A percentile compares a stretch with the other conserved stretches of the same genome.
These are phyloP conservation scores for Tubulanus polymorphus DNA, from an alignment of 2,888 invertebrate species.

Conservation along the genomic window DNA sequence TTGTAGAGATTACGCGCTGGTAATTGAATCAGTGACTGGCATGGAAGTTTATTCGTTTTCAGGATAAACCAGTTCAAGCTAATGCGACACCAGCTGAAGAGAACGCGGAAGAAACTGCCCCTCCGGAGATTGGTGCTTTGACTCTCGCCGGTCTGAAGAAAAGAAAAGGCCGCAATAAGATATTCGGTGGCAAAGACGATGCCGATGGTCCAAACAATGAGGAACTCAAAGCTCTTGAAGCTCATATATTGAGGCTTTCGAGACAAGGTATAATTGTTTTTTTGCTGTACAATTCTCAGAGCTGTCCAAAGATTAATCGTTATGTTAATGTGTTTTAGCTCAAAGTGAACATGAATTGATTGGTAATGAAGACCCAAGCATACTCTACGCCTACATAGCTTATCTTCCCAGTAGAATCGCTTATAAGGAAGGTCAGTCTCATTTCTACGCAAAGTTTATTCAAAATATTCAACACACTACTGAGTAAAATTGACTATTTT, in stretches of 20 bases:
- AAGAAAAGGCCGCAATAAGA: not conserved
- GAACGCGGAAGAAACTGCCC: not conserved
- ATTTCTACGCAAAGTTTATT: not conserved
- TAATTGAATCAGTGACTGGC: no score
- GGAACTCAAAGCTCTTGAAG: slow-evolving; percentile 49
- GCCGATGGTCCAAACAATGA: slow-evolving; percentile 39
- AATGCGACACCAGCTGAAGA: not conserved
- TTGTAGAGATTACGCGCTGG: no score
- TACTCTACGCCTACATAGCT: slow-evolving; percentile 50
- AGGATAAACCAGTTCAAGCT: no score
- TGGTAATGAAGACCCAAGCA: slow-evolving; percentile 50
- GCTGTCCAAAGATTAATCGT: not conserved
- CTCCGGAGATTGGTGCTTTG: slow-evolving; percentile 17
- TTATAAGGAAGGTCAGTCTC: slow-evolving; percentile 44
- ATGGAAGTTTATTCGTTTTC: no score
- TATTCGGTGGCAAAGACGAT: slow-evolving; percentile 26
- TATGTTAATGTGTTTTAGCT: slow-evolving; percentile 27
- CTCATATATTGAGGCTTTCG: slow-evolving; percentile 44
- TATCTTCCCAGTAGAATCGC: slow-evolving; percentile 47
- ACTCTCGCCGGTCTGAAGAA: slow-evolving; percentile 34
- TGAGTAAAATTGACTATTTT: slow-evolving; percentile 3
- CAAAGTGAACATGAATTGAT: slow-evolving; percentile 47
- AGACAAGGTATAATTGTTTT: slow-evolving; percentile 35
- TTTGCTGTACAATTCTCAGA: not conserved
- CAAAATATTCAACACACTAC: not conserved